Conservation (phyloP, 2,797 vertebrate genomes). For the Clarias platycephalus region DNA sequence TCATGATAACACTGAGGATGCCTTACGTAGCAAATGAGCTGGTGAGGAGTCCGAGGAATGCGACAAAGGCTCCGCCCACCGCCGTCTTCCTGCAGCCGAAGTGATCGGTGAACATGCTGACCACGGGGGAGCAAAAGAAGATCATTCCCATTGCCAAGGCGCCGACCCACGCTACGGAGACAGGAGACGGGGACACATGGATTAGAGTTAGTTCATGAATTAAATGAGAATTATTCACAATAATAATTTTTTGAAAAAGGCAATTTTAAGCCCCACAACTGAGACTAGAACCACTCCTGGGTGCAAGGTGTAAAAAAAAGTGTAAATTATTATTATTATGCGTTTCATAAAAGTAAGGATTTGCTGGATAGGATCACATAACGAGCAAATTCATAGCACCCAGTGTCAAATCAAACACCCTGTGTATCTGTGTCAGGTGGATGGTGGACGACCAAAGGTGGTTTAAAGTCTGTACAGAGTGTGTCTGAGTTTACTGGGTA, state of each 20-base stretch:
- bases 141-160: conserved; percentile 98
- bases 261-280: neutral
- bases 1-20: neutral
- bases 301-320: neutral
- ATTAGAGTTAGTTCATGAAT: neutral
- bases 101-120: conserved; percentile 97
- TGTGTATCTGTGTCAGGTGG: neutral
- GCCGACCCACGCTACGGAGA: conserved; percentile 87
- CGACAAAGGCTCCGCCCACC: conserved; percentile 85
- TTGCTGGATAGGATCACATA: neutral
- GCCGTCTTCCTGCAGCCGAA: conserved; percentile 94
- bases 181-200: neutral
- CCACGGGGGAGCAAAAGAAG: conserved; percentile 96
- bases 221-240: neutral
- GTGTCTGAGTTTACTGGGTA: conserved; percentile 31
- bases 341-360: neutral
- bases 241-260: no score
- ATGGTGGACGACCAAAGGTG: conserved; percentile 52
- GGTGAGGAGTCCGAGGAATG: conserved; percentile 90
- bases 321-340: neutral
- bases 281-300: neutral
- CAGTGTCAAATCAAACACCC: neutral
- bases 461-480: conserved; percentile 47
- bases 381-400: neutral
- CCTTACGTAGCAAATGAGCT: conserved; percentile 94